phyloP scores from a whole-genome alignment of 64 coral and sea anemone genomes.

The Astreopora myriophthalma region DNA sequence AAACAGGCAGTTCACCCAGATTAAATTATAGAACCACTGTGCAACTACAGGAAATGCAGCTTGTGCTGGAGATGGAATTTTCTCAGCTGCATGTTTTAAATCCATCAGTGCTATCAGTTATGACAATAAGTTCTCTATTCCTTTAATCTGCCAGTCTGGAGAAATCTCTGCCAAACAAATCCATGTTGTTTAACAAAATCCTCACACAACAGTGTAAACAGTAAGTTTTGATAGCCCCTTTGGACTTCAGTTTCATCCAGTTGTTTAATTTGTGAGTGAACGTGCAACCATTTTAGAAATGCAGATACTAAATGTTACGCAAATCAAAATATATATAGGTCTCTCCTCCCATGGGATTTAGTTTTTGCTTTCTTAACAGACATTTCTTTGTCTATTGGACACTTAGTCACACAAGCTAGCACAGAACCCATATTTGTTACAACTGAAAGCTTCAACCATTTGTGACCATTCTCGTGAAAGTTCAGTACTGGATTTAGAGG shows the following conservation, averaged over 20 bases:
- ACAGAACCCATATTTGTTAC: too few species aligned
- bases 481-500: too few species aligned
- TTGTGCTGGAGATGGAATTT: not conserved
- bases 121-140: constrained; percentile 20
- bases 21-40: not conserved
- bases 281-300: not conserved
- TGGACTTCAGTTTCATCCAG: not conserved
- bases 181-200: constrained; percentile 1
- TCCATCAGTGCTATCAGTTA: constrained; percentile 3
- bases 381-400: not conserved
- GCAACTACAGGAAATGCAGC: not conserved
- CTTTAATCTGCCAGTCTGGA: not conserved
- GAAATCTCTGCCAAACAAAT: not conserved
- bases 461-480: too few species aligned
- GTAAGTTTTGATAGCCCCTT: not conserved
- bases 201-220: not conserved
- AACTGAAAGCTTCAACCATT: too few species aligned
- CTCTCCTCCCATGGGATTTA: not conserved
- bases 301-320: not conserved
- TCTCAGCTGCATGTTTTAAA: constrained; percentile 41
- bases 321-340: not conserved
- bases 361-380: not conserved
- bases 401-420: too few species aligned
- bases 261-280: not conserved
- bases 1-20: not conserved